These are phyloP conservation scores for Anodontia alba DNA, from an alignment of 2,888 invertebrate species.

Conservation along the genomic window DNA sequence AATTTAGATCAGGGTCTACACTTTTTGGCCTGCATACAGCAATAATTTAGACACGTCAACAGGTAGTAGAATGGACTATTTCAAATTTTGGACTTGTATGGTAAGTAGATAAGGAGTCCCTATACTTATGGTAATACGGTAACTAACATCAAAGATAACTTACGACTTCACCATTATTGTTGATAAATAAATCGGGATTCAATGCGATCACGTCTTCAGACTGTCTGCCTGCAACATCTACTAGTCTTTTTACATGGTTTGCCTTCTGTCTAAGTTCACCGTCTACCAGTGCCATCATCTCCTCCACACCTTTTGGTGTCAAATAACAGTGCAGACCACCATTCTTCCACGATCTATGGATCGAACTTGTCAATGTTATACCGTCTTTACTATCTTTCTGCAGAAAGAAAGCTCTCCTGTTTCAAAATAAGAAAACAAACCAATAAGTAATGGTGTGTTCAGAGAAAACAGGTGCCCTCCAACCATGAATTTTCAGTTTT, in stretches of 20 bases:
- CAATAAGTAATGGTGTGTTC: too few species aligned
- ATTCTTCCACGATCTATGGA: slow-evolving; percentile 3
- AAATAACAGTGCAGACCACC: slow-evolving; percentile 12
- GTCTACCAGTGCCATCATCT: background rate
- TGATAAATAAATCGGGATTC: slow-evolving; percentile 10
- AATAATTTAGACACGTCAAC: too few species aligned
- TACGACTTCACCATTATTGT: slow-evolving; percentile 15
- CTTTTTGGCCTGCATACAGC: too few species aligned
- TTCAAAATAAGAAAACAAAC: too few species aligned
- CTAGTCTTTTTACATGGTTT: background rate
- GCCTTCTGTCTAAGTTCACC: background rate
- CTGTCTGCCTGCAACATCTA: slow-evolving; percentile 11
- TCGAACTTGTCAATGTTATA: background rate
- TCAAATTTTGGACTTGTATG: too few species aligned
- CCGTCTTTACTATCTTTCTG: slow-evolving; percentile 12
- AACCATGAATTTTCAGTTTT: too few species aligned
- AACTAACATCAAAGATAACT: background rate
- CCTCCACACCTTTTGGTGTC: background rate
- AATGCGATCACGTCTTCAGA: background rate
- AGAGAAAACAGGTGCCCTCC: too few species aligned
- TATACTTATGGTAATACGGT: too few species aligned
- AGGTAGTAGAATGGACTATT: too few species aligned
- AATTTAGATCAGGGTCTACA: too few species aligned
- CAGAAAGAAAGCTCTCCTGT: slow-evolving; percentile 3
- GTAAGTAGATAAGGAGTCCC: too few species aligned